Conservation (phyloP, 2,888 invertebrate genomes). For the Stenotaenia linearis region DNA sequence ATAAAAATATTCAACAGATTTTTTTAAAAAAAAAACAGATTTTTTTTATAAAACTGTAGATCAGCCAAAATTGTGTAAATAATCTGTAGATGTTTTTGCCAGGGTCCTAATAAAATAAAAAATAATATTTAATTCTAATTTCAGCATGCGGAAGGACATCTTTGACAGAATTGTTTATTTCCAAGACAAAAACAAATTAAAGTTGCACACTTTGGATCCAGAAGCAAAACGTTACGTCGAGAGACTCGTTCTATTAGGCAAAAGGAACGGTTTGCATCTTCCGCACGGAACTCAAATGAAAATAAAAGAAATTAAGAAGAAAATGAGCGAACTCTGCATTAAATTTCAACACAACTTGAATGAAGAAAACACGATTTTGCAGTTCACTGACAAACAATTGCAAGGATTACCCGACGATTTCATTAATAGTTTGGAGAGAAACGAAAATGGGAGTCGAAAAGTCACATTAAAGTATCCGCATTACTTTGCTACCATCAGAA, state of each 20-base stretch:
- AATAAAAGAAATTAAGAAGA: slow-evolving; percentile 49
- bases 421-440: slow-evolving; percentile 42
- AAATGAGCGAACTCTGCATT: slow-evolving; percentile 48
- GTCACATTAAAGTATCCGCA: slow-evolving; percentile 53
- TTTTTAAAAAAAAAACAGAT: too few species aligned
- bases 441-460: slow-evolving; percentile 47
- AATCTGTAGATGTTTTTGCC: too few species aligned
- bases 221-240: slow-evolving; percentile 49
- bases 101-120: too few species aligned
- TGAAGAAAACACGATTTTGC: slow-evolving; percentile 50
- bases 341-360: slow-evolving; percentile 50
- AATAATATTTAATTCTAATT: too few species aligned
- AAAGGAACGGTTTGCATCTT: slow-evolving; percentile 51
- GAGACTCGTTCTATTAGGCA: slow-evolving; percentile 48
- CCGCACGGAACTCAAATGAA: slow-evolving; percentile 46
- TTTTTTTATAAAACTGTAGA: too few species aligned
- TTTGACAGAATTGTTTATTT: slow-evolving; percentile 48
- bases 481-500: slow-evolving; percentile 51
- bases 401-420: slow-evolving; percentile 44
- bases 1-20: too few species aligned
- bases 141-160: slow-evolving; percentile 51
- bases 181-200: slow-evolving; percentile 41
- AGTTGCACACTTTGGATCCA: slow-evolving; percentile 40
- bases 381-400: slow-evolving; percentile 49
- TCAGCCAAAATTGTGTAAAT: too few species aligned